These are phyloP conservation scores for Sebastes miniatus DNA, from an alignment of 2,797 vertebrate genomes.

Conservation along the genomic window DNA sequence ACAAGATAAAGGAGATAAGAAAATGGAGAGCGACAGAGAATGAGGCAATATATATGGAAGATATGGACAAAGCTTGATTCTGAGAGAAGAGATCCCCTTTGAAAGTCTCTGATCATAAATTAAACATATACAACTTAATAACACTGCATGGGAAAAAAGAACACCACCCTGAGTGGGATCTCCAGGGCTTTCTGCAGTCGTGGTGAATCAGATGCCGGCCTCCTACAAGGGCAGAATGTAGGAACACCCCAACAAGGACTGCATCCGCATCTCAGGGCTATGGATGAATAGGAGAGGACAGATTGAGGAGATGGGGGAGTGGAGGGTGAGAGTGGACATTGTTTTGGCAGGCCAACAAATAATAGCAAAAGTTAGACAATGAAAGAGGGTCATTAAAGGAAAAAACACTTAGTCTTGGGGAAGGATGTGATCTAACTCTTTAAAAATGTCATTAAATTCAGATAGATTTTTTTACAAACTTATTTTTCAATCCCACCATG, in stretches of 20 bases:
- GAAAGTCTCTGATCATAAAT: conserved; percentile 74
- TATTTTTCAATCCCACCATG: background rate
- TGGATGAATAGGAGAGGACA: conserved; percentile 69
- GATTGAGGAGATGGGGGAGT: conserved; percentile 56
- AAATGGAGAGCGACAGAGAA: conserved; percentile 60
- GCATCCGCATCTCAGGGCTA: conserved; percentile 48
- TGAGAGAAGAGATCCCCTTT: conserved; percentile 64
- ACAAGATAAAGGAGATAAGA: conserved; percentile 61
- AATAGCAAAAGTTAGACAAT: conserved; percentile 58
- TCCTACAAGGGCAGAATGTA: conserved; percentile 44
- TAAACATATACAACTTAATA: conserved; percentile 73
- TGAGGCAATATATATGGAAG: conserved; percentile 67
- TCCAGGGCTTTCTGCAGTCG: conserved; percentile 35
- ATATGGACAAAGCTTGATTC: conserved; percentile 63
- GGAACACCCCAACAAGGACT: conserved; percentile 39
- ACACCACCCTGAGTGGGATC: conserved; percentile 28
- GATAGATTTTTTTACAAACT: background rate
- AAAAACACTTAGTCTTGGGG: conserved; percentile 26
- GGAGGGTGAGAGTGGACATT: conserved; percentile 54
- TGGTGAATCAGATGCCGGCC: conserved; percentile 44
- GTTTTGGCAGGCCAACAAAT: conserved; percentile 58
- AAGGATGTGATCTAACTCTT: conserved; percentile 59
- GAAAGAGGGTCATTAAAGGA: conserved; percentile 36
- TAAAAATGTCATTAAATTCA: conserved; percentile 38
- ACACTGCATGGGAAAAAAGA: conserved; percentile 49